Base-by-base conservation (phyloP, 35 echinoderm and acorn worm genomes). In the Diadema setosum region DNA sequence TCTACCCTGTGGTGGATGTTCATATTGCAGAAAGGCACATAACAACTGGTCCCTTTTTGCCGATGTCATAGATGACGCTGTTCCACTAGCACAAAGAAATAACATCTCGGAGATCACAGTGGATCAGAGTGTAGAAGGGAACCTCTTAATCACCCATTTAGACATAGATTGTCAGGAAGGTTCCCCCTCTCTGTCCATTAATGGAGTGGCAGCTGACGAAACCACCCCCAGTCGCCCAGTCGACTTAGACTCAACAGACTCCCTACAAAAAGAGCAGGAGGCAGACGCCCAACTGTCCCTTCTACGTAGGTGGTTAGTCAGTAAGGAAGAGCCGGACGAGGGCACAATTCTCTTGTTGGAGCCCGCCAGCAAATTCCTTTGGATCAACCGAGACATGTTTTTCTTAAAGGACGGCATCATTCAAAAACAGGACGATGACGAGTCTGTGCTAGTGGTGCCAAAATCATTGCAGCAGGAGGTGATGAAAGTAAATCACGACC, bases 1-100 rank as follows among this genome's bases (percentile, higher is more conserved):
- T n/a, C n/a, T 65, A 26, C 91, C 91, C 16, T 93, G 91, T 83
- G 70, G 85, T 5, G 85, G 70, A 17, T 93, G 91, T 41, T 20
- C 35, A 1, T 93, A 88, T 29, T 93, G 91, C 42, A 5, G 21
- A 5, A 57, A 33, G 59, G 85, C 85, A 4, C 91, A 93, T 39
- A n/a, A 30, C 8, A 42, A 93, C 1, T 93, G 91, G 91, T 56
- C 29, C n/a, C 5, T 14, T 21, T 92, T 92, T 43, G 58, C 45
- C 16, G 90, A 92, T 44, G 84, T 58, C 5, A 70, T 92, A 5
- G 90, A 92, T 37, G 90, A 87, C 31, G 69, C 81, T 17, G 55
- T 92, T 15, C 83, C 90, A 12, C 36, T 92, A 17, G 48, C 84
- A 11, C 60, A 27, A 11, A 6, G 5, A 24, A 65, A 5, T 11